Evolutionary conservation across 2,888 invertebrate genomes (phyloP).

Genomic region (Tetragonisca angustula): DNA sequence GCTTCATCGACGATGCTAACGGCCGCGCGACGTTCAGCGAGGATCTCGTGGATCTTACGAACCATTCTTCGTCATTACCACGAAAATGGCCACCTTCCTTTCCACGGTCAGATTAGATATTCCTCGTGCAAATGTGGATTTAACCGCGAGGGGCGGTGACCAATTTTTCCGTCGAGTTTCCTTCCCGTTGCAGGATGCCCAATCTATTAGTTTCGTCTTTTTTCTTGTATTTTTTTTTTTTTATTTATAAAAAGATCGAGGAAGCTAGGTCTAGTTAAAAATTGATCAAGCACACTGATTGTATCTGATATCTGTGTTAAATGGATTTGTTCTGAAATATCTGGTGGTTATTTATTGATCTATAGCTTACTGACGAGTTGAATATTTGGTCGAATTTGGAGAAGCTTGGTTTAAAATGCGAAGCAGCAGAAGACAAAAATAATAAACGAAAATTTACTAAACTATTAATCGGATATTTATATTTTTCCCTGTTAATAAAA

Average conservation of each 20-base stretch:
- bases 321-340: too few relatives aligned
- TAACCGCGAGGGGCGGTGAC: not conserved
- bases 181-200: too few relatives aligned
- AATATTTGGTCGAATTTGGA: not conserved
- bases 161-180: not conserved
- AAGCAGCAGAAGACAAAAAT: too few relatives aligned
- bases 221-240: not conserved
- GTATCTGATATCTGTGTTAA: too few relatives aligned
- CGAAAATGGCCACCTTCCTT: conserved; percentile 9
- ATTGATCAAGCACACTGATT: too few relatives aligned
- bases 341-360: too few relatives aligned
- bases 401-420: not conserved
- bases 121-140: not conserved
- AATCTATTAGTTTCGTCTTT: not conserved
- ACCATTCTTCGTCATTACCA: conserved; percentile 9
- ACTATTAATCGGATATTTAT: too few relatives aligned
- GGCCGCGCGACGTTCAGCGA: conserved; percentile 30
- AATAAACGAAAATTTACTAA: too few relatives aligned
- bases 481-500: too few relatives aligned
- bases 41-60: conserved; percentile 21
- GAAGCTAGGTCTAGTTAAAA: too few relatives aligned
- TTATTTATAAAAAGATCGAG: too few relatives aligned
- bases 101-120: conserved; percentile 17
- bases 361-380: not conserved
- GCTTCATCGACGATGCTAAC: conserved; percentile 60